A percentile compares a stretch with the other conserved stretches of the same genome.
Evolutionary conservation across 2,113 vertebrate species (phyloP).

Genomic region (Syrmaticus mikado): DNA sequence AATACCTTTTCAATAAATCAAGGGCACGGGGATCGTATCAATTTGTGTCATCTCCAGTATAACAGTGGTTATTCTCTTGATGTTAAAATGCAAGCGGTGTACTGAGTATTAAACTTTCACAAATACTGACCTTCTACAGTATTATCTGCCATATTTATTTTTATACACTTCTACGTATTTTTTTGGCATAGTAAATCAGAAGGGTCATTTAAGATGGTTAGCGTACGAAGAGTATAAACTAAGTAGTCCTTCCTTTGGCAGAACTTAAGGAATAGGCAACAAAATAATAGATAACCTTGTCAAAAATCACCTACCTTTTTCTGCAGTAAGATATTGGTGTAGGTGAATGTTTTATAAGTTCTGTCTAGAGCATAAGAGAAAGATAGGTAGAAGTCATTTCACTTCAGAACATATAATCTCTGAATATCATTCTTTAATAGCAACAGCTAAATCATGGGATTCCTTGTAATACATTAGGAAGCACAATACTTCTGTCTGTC

Average conservation of each 20-base stretch:
- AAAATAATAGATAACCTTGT: background rate
- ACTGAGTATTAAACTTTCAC: background rate
- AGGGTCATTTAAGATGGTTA: background rate
- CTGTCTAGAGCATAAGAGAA: background rate
- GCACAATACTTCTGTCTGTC: background rate
- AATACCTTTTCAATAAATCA: background rate
- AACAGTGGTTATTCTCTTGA: background rate
- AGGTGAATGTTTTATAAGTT: background rate
- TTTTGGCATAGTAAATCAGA: background rate
- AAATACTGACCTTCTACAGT: background rate
- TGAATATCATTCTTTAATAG: background rate
- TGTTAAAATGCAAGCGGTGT: background rate
- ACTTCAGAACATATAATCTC: background rate
- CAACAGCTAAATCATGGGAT: slow-evolving; percentile 6
- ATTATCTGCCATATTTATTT: background rate
- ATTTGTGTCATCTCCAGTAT: background rate
- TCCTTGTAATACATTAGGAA: slow-evolving; percentile 17
- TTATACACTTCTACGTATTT: background rate
- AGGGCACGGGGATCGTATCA: background rate
- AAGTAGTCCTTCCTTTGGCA: background rate
- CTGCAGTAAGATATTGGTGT: background rate
- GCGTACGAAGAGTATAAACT: background rate
- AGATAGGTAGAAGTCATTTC: background rate
- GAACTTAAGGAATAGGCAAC: background rate
- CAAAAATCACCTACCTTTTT: background rate